Conservation (phyloP, 2,797 vertebrate species). For the Buphagus erythrorhynchus region DNA sequence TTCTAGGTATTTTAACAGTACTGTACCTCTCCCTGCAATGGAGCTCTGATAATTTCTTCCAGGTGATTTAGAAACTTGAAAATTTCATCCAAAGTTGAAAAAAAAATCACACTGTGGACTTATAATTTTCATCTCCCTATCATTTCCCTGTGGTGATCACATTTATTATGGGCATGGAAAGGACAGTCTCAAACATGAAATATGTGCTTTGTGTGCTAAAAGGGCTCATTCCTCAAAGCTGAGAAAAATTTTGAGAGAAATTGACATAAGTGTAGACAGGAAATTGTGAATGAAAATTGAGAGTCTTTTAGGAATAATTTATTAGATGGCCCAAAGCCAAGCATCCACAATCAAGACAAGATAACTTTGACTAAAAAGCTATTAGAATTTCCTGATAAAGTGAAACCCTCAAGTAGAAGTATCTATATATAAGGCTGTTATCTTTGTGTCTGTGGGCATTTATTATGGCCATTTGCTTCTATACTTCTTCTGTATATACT, state of each 20-base stretch:
- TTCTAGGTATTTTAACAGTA: background rate
- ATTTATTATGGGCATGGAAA: background rate
- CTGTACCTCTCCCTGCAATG: background rate
- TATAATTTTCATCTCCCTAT: background rate
- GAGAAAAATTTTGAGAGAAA: constrained; percentile 26
- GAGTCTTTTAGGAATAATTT: constrained; percentile 33
- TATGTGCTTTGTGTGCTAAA: background rate
- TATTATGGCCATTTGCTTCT: background rate
- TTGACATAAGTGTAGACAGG: constrained; percentile 27
- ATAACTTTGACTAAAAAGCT: constrained; percentile 18
- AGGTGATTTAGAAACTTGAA: background rate
- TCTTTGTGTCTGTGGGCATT: background rate
- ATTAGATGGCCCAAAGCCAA: constrained; percentile 43
- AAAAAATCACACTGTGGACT: background rate
- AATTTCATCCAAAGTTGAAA: background rate
- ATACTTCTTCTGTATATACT: background rate
- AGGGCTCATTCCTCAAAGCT: constrained; percentile 33
- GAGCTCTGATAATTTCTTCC: background rate
- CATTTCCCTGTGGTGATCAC: background rate
- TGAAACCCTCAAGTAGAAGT: background rate
- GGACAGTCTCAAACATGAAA: background rate
- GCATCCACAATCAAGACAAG: background rate
- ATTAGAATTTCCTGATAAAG: background rate
- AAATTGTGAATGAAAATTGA: constrained; percentile 51
- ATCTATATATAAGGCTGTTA: background rate